A percentile compares a stretch with the other conserved stretches of the same genome.
Conservation (phyloP, 2,888 invertebrate genomes). For the Steromphala cineraria region DNA sequence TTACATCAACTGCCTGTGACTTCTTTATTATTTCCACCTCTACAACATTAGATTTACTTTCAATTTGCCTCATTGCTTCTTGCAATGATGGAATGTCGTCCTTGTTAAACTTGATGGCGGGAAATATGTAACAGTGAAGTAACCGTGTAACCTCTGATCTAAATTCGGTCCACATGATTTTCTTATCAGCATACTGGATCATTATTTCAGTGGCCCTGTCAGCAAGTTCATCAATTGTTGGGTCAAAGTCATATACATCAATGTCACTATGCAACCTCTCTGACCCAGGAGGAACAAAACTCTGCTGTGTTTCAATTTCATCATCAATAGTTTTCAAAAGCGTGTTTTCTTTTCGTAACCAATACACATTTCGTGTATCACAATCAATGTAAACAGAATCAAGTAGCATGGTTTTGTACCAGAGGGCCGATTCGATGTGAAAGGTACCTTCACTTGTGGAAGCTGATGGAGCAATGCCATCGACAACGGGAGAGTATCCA, state of each 20-base stretch:
- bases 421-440: conserved; percentile 63
- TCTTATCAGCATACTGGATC: conserved; percentile 10
- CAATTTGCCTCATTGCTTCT: conserved; percentile 38
- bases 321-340: neutral
- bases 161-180: conserved; percentile 31
- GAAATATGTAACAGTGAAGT: conserved; percentile 67
- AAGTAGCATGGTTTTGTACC: conserved; percentile 67
- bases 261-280: neutral
- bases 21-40: conserved; percentile 52
- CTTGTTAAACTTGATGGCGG: conserved; percentile 51
- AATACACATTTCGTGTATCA: conserved; percentile 50
- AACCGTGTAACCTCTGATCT: conserved; percentile 45
- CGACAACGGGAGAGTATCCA: conserved; percentile 48
- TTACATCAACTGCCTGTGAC: conserved; percentile 45
- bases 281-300: neutral
- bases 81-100: conserved; percentile 49
- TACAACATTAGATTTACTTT: conserved; percentile 38
- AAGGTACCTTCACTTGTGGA: neutral
- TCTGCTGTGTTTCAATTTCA: neutral
- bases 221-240: conserved; percentile 63
- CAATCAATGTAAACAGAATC: conserved; percentile 67
- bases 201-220: conserved; percentile 45
- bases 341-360: conserved; percentile 31
- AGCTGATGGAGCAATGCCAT: neutral
- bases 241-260: conserved; percentile 62